These are phyloP conservation scores for Uromys caudimaculatus DNA, from an alignment of 2,797 vertebrate genomes.

Conservation along the genomic window DNA sequence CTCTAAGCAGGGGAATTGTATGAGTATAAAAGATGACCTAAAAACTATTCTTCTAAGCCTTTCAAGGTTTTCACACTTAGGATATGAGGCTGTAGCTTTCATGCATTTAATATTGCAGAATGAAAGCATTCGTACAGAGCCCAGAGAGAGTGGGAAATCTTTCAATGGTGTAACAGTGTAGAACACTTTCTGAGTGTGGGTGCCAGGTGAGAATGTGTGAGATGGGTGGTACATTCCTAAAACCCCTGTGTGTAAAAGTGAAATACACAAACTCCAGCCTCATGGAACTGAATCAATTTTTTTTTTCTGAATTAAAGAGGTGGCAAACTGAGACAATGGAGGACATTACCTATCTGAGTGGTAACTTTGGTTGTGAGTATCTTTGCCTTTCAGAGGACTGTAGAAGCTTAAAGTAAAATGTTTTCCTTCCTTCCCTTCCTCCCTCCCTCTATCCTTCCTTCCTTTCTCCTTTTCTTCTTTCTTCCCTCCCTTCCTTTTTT, in stretches of 20 bases:
- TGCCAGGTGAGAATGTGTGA: neutral
- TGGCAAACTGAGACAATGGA: neutral
- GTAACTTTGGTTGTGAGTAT: neutral
- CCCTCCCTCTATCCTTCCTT: neutral
- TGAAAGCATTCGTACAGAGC: neutral
- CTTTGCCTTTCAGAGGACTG: neutral
- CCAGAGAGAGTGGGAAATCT: neutral
- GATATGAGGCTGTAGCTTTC: neutral
- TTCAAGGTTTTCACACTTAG: neutral
- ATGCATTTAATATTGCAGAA: neutral
- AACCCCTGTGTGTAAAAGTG: neutral
- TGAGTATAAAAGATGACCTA: neutral
- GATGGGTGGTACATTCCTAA: neutral
- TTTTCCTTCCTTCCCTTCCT: neutral
- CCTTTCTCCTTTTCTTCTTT: neutral
- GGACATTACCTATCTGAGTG: neutral
- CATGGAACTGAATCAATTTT: neutral
- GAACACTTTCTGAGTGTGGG: neutral
- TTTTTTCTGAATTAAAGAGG: neutral
- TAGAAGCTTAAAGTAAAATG: conserved; percentile 15
- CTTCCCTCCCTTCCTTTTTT: too few species aligned
- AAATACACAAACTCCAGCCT: neutral
- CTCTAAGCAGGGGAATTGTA: neutral
- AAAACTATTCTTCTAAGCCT: conserved; percentile 38
- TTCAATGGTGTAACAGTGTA: neutral